phyloP scores from a whole-genome alignment of 1,140 invertebrate genomes.

The Brachionus sp. region DNA sequence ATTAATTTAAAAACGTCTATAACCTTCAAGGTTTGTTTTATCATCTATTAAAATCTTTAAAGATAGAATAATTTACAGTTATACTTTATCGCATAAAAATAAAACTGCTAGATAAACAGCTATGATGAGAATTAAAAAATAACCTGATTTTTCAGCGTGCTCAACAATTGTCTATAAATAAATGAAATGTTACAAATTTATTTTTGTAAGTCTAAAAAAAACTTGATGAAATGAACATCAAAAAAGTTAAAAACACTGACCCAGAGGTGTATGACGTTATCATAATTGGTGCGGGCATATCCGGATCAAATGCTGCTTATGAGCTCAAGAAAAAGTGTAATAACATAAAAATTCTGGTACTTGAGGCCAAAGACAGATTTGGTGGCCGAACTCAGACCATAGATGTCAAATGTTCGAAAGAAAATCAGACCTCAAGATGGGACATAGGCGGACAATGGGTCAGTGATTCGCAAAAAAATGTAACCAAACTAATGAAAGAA shows the following conservation, averaged over 20 bases:
- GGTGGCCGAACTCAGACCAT: slow-evolving; percentile 54
- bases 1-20: too few species aligned
- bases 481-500: slow-evolving; percentile 54
- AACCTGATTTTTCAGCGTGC: neutral
- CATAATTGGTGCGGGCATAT: slow-evolving; percentile 55
- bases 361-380: slow-evolving; percentile 57
- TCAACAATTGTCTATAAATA: neutral
- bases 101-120: neutral
- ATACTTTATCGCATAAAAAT: neutral
- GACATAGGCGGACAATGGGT: slow-evolving; percentile 58
- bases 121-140: neutral
- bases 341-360: slow-evolving; percentile 50
- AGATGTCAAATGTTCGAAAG: slow-evolving; percentile 49
- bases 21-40: too few species aligned
- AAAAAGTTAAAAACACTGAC: neutral
- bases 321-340: slow-evolving; percentile 51
- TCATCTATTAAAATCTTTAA: too few species aligned
- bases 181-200: neutral
- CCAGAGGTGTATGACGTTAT: slow-evolving; percentile 51
- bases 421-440: slow-evolving; percentile 51
- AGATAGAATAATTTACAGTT: too few species aligned
- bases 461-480: slow-evolving; percentile 54
- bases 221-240: neutral
- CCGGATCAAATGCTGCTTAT: slow-evolving; percentile 55
- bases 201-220: neutral